phyloP scores from a whole-genome alignment of 2,797 vertebrate species.

The Esox masquinongy region DNA sequence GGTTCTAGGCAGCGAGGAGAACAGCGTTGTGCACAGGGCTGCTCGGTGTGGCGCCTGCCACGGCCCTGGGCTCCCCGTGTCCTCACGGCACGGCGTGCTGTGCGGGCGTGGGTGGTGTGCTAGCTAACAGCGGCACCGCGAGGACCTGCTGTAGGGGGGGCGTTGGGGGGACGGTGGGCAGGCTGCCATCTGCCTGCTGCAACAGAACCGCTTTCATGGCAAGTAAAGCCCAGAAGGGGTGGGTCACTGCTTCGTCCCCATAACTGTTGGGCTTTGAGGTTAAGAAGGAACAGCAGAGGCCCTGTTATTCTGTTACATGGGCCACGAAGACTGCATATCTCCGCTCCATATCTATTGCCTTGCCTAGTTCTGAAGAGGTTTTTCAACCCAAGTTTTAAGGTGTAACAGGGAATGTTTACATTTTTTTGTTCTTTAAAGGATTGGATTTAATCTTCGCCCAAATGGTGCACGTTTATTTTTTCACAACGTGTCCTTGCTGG shows the following conservation, averaged over 20 bases:
- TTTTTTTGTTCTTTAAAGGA: background rate
- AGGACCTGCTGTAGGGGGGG: background rate
- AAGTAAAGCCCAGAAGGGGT: conserved; percentile 33
- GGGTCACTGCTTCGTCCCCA: background rate
- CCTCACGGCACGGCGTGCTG: conserved; percentile 33
- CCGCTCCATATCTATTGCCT: background rate
- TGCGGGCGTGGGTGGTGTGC: conserved; percentile 64
- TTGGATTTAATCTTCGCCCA: background rate
- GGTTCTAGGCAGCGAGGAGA: background rate
- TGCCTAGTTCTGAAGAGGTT: background rate
- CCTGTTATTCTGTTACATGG: background rate
- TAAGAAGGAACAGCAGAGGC: background rate
- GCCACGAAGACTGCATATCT: background rate
- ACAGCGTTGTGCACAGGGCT: conserved; percentile 43
- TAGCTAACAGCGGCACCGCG: conserved; percentile 9
- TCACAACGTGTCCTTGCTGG: background rate
- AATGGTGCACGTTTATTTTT: background rate
- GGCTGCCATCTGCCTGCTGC: conserved; percentile 36
- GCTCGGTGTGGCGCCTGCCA: conserved; percentile 47
- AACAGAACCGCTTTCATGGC: conserved; percentile 57
- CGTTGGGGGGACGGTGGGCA: conserved; percentile 30
- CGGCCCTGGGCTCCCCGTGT: conserved; percentile 23
- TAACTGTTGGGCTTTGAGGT: background rate
- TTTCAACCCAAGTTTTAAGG: background rate
- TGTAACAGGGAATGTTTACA: background rate